phyloP scores from a whole-genome alignment of 2,888 invertebrate species.

The Orchestes rusci region DNA sequence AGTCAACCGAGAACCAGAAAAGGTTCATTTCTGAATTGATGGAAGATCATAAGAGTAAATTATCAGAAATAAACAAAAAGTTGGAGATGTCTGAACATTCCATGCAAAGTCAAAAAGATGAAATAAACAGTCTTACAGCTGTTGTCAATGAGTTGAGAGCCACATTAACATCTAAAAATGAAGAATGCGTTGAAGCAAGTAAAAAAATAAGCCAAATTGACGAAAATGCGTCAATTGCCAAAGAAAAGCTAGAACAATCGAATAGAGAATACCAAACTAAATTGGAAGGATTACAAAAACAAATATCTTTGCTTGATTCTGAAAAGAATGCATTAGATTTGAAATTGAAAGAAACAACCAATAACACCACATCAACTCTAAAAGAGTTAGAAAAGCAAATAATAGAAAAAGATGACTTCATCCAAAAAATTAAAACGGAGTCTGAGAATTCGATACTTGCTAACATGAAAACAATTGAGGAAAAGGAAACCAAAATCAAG shows the following conservation, averaged over 20 bases:
- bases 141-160: conserved; percentile 19
- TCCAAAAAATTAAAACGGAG: too few species aligned
- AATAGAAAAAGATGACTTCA: conserved; percentile 31
- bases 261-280: conserved; percentile 43
- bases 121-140: conserved; percentile 11
- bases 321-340: conserved; percentile 12
- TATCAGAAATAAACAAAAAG: conserved; percentile 45
- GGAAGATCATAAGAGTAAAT: conserved; percentile 28
- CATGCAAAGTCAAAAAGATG: conserved; percentile 36
- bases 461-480: conserved; percentile 31
- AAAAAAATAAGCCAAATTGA: conserved; percentile 22
- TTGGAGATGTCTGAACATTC: conserved; percentile 54
- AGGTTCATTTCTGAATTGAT: conserved; percentile 20
- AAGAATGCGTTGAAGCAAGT: conserved; percentile 20
- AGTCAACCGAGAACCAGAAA: conserved; percentile 24
- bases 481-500: conserved; percentile 20
- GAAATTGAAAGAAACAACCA: conserved; percentile 29
- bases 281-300: conserved; percentile 29
- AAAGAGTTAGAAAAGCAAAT: conserved; percentile 32
- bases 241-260: conserved; percentile 23
- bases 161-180: conserved; percentile 15
- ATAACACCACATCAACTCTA: conserved; percentile 33
- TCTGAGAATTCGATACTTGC: too few species aligned
- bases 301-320: too few species aligned
- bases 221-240: conserved; percentile 17